These are phyloP conservation scores for Bambusicola thoracicus DNA, from an alignment of 2,113 vertebrate species.

Conservation along the genomic window DNA sequence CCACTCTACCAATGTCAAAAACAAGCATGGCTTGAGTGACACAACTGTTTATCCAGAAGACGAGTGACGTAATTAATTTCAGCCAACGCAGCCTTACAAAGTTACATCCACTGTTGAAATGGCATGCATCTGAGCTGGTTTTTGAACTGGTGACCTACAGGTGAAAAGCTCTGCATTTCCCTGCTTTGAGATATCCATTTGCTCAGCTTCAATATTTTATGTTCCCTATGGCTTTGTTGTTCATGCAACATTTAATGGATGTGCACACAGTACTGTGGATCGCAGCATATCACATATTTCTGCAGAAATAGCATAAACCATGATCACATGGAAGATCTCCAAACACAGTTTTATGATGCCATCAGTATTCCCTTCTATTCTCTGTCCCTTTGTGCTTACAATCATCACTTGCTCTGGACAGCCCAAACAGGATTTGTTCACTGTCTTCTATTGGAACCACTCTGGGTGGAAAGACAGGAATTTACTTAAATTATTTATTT, in stretches of 20 bases:
- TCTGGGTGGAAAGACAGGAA: neutral
- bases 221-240: neutral
- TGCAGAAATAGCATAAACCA: neutral
- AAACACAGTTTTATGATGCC: slow-evolving; percentile 7
- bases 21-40: neutral
- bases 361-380: neutral
- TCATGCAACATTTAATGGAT: slow-evolving; percentile 11
- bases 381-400: slow-evolving; percentile 1
- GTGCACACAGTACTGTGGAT: neutral
- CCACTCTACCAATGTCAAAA: neutral
- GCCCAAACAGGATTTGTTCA: neutral
- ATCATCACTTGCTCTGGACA: neutral
- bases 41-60: neutral
- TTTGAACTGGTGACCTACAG: neutral
- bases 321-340: neutral
- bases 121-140: neutral
- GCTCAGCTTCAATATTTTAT: slow-evolving; percentile 33
- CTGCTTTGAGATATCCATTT: neutral
- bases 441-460: neutral
- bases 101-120: neutral
- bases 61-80: neutral
- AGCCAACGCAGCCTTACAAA: neutral
- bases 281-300: fast-evolving
- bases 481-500: neutral
- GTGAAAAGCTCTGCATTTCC: neutral